Percentiles rank a stretch among this genome's conserved stretches.
phyloP scores from a whole-genome alignment of 2,888 invertebrate species.

The Hyposoter dolosus region DNA sequence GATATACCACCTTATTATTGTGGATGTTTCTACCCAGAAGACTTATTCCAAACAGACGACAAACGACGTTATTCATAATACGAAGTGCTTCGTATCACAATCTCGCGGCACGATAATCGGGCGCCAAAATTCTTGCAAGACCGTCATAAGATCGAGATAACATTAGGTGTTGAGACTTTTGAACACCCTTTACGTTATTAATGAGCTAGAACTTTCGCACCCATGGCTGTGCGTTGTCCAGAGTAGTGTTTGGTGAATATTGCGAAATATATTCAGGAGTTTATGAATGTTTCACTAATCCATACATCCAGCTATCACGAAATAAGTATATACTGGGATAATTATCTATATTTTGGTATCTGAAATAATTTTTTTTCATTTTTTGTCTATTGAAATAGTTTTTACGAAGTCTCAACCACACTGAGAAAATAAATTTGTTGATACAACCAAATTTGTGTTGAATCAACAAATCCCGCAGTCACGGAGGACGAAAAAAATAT shows the following conservation, averaged over 20 bases:
- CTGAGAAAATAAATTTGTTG: no score
- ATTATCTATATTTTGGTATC: no score
- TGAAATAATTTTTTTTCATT: no score
- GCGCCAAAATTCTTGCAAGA: neutral
- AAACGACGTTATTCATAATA: constrained; percentile 47
- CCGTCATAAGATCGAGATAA: neutral
- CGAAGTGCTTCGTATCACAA: constrained; percentile 38
- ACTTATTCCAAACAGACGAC: constrained; percentile 50
- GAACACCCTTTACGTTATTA: neutral
- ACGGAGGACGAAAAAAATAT: no score
- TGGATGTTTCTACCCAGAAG: constrained; percentile 28
- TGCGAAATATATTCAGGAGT: neutral
- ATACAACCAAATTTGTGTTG: no score
- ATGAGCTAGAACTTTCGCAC: neutral
- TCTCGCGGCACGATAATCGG: constrained; percentile 34
- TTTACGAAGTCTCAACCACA: no score
- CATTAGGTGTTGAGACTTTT: neutral
- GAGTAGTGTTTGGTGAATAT: neutral
- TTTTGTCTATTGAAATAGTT: no score
- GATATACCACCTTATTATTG: constrained; percentile 35
- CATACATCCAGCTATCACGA: neutral
- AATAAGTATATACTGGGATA: neutral
- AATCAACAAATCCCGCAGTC: no score
- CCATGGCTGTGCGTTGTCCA: neutral
- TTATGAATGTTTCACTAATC: neutral